Percentiles rank a stretch among this genome's conserved stretches.
These are phyloP conservation scores for Tetraodon nigroviridis DNA, from an alignment of 2,113 vertebrate genomes.

Conservation along the genomic window DNA sequence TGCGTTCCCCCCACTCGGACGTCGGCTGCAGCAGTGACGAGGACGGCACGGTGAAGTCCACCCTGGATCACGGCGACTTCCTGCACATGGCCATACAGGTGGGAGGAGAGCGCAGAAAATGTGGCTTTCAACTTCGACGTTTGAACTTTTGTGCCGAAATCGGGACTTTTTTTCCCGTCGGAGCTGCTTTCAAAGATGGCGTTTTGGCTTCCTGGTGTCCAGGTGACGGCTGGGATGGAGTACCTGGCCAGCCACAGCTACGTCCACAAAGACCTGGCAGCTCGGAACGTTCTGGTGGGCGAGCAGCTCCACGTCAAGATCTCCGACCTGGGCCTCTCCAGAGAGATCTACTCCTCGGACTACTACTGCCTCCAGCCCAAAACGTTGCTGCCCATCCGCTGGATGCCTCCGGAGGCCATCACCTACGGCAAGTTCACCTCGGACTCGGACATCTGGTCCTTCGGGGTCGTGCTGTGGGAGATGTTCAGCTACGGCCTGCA, in stretches of 20 bases:
- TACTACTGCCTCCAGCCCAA: conserved; percentile 92
- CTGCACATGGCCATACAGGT: conserved; percentile 88
- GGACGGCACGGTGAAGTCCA: conserved; percentile 94
- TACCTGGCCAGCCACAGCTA: conserved; percentile 91
- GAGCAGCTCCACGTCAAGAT: conserved; percentile 97
- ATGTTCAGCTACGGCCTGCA: conserved; percentile 98
- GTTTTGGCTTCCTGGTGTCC: neutral
- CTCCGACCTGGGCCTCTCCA: conserved; percentile 93
- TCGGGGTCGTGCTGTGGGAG: conserved; percentile 95
- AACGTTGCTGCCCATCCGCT: conserved; percentile 90
- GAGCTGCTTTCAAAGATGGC: neutral
- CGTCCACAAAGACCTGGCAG: conserved; percentile 93
- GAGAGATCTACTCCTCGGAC: conserved; percentile 92
- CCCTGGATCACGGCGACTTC: conserved; percentile 93
- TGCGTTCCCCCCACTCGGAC: conserved; percentile 94
- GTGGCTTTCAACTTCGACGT: too few relatives aligned
- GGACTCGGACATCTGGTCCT: conserved; percentile 96
- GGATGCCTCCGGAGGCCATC: conserved; percentile 96
- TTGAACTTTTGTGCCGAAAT: too few relatives aligned
- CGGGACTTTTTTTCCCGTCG: neutral
- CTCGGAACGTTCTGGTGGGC: conserved; percentile 92
- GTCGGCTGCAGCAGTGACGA: conserved; percentile 97
- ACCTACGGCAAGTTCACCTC: conserved; percentile 93
- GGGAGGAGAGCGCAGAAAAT: neutral
- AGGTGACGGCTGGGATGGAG: conserved; percentile 94